phyloP scores from a whole-genome alignment of 2,797 vertebrate species.

The Etheostoma perlongum region DNA sequence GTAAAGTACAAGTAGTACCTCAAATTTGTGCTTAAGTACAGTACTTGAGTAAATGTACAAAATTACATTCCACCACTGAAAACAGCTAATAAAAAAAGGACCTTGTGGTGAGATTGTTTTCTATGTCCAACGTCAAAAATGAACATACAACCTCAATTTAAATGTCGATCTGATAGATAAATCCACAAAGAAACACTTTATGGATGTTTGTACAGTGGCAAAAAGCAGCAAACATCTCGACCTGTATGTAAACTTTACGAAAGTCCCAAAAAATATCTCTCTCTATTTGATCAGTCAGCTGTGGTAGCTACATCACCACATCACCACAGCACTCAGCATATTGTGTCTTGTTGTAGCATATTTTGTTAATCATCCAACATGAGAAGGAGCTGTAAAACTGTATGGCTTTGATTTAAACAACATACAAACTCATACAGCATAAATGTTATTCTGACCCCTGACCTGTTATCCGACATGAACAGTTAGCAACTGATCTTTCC shows the following conservation, averaged over 20 bases:
- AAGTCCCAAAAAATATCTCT: neutral
- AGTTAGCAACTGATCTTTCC: neutral
- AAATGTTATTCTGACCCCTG: conserved; percentile 12
- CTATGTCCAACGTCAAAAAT: neutral
- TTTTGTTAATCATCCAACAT: neutral
- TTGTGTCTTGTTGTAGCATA: neutral
- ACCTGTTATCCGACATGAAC: conserved; percentile 4
- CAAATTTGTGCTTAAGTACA: no score
- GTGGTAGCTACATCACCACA: neutral
- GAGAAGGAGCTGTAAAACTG: neutral
- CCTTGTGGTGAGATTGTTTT: neutral
- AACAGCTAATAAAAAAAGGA: neutral
- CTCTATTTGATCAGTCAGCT: neutral
- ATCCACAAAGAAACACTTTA: neutral
- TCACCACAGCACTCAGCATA: neutral
- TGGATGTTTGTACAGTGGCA: neutral
- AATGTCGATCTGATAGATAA: neutral
- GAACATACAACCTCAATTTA: neutral
- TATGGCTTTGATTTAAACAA: conserved; percentile 1
- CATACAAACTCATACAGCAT: neutral
- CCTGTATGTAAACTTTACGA: no score
- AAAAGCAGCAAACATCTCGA: neutral
- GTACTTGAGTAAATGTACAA: no score
- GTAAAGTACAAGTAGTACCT: no score
- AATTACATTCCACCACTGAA: no score